Evolutionary conservation across 2,888 invertebrate genomes (phyloP).

Genomic region (Platerodrilus igneus): DNA sequence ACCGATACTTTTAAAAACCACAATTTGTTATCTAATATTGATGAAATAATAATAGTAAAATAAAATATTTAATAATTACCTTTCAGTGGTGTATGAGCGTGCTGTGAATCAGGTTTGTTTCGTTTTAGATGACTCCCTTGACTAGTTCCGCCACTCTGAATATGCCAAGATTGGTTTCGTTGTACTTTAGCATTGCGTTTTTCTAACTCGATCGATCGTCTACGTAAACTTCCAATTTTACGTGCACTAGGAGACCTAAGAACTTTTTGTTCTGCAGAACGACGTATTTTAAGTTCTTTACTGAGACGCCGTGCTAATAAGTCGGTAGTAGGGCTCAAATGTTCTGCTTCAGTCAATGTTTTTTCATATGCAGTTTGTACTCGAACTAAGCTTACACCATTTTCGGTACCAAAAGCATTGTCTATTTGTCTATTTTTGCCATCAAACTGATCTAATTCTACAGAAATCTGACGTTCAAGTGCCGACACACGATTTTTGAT

Average conservation of each 20-base stretch:
- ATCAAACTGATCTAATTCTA: conserved; percentile 55
- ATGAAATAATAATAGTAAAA: neutral
- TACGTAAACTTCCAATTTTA: conserved; percentile 70
- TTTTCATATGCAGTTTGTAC: conserved; percentile 71
- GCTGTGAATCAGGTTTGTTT: conserved; percentile 49
- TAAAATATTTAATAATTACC: conserved; percentile 4
- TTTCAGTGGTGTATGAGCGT: conserved; percentile 7
- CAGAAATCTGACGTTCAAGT: conserved; percentile 65
- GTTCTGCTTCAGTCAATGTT: conserved; percentile 65
- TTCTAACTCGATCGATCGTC: conserved; percentile 62
- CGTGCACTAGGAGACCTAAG: conserved; percentile 77
- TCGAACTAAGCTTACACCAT: conserved; percentile 52
- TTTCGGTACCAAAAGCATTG: neutral
- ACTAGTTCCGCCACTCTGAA: conserved; percentile 32
- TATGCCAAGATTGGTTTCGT: conserved; percentile 64
- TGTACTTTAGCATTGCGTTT: conserved; percentile 48
- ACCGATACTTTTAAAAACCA: too few relatives aligned
- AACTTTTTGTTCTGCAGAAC: conserved; percentile 63
- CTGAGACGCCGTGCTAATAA: conserved; percentile 66
- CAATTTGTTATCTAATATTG: too few relatives aligned
- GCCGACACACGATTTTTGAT: conserved; percentile 70
- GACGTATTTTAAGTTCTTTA: conserved; percentile 68
- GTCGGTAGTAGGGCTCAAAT: conserved; percentile 62
- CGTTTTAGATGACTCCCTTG: conserved; percentile 54
- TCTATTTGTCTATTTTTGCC: conserved; percentile 5